Evolutionary conservation across 2,113 vertebrate species (phyloP).

Genomic region (Hemichromis elongatus): DNA sequence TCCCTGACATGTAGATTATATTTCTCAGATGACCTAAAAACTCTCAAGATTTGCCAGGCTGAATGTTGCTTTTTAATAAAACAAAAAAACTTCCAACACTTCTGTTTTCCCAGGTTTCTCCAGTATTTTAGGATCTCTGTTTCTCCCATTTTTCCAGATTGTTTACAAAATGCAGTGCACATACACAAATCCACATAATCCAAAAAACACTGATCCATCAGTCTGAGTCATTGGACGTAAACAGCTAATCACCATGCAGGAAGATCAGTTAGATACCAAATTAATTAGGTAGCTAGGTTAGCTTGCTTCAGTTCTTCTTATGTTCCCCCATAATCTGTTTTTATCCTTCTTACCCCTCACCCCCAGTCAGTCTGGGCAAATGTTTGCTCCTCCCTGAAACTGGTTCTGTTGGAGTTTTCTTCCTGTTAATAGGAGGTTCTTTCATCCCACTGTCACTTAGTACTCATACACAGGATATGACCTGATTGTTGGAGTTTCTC

Average conservation of each 20-base stretch:
- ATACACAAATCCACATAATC: background rate
- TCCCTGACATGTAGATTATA: background rate
- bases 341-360: background rate
- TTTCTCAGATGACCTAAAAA: background rate
- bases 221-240: rapidly evolving
- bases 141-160: background rate
- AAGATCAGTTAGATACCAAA: rapidly evolving
- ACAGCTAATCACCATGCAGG: background rate
- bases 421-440: background rate
- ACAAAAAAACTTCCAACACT: rapidly evolving
- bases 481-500: background rate
- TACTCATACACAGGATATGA: background rate
- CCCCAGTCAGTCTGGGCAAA: background rate
- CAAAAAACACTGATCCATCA: background rate
- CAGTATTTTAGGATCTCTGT: rapidly evolving
- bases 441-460: background rate
- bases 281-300: background rate
- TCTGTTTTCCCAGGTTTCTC: background rate
- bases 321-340: rapidly evolving
- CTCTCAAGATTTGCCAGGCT: background rate
- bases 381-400: background rate
- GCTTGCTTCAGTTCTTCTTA: background rate
- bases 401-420: background rate
- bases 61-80: rapidly evolving
- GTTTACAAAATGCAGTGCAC: background rate